A percentile compares a stretch with the other conserved stretches of the same genome.
Evolutionary conservation across 2,113 vertebrate genomes (phyloP).

Genomic region (Lophura nycthemera): DNA sequence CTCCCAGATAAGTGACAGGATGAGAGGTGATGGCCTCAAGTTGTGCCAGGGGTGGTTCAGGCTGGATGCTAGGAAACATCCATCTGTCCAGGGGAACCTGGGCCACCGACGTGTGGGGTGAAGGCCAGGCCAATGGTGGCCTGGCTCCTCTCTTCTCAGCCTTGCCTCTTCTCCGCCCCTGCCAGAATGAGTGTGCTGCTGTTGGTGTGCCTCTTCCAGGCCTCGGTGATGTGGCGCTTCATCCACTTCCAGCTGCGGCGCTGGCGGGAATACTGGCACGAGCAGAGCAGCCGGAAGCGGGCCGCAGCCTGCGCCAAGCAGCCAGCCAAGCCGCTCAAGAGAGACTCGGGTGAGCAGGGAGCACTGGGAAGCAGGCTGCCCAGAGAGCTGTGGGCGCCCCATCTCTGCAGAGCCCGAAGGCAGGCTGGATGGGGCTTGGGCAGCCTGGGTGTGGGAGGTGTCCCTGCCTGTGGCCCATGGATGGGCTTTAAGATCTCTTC

Average conservation of each 20-base stretch:
- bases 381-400: background rate
- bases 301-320: slow-evolving; percentile 73
- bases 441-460: background rate
- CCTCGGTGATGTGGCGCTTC: slow-evolving; percentile 97
- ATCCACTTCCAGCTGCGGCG: slow-evolving; percentile 96
- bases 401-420: background rate
- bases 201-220: slow-evolving; percentile 91
- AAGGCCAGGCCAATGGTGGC: background rate
- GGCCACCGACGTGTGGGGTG: rapidly evolving
- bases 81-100: rapidly evolving
- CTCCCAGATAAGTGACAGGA: background rate
- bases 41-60: background rate
- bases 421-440: background rate
- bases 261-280: slow-evolving; percentile 90
- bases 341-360: slow-evolving; percentile 87
- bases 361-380: background rate
- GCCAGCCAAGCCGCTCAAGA: slow-evolving; percentile 82
- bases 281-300: slow-evolving; percentile 88
- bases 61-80: background rate
- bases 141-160: slow-evolving; percentile 33
- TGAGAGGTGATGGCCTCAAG: background rate
- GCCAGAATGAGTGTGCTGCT: slow-evolving; percentile 90
- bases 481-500: background rate
- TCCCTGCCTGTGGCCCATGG: background rate
- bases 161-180: slow-evolving; percentile 43